Base-by-base conservation (phyloP, 2,888 invertebrate species). In the Eupsilia transversa region DNA sequence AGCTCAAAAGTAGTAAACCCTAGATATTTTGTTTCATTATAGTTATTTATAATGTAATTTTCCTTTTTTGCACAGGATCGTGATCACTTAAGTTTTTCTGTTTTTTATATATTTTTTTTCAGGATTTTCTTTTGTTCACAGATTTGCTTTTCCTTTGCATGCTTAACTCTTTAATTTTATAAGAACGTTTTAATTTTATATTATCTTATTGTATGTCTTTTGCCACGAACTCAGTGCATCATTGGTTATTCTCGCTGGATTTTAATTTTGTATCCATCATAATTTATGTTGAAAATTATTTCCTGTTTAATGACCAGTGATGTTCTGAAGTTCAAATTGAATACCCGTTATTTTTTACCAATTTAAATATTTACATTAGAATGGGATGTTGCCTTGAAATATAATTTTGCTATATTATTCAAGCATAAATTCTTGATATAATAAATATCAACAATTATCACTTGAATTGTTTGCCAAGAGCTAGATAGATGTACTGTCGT, bases 101-200 rank as follows among this genome's bases (percentile, higher is more conserved):
- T 49, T 81, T 59, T 61, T 61, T 70, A 38, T 72, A 23, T 79
- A 14, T 41, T 5, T 41, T 61, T 72, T 82, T 85, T 64, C 74
- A 83, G 63, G 68, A 27, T 63, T 61, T 80, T 69, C 54, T 75
- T 67, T 54, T 83, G 56, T 85, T 85, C 27, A 79, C 84, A 85
- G 71, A 77, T 33, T 82, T 76, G 66, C 80, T 75, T 63, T 81
- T 72, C 68, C 41, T 59, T 27, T 68, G 81, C 69, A 70, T 83
- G 68, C 60, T 57, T 73, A 61, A 33, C 17, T 35, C 49, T 69
- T 76, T 77, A 64, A 71, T 54, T 65, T 75, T 61, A 56, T 72
- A 38, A 43, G n/a, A 33, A 35, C 6, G 23, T 33, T 27, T 35
- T 69, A 30, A 41, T n/a, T 20, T 41, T 71, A 52, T 23, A 38